phyloP scores from a whole-genome alignment of 2,113 vertebrate species.

The Malurus cyaneus region DNA sequence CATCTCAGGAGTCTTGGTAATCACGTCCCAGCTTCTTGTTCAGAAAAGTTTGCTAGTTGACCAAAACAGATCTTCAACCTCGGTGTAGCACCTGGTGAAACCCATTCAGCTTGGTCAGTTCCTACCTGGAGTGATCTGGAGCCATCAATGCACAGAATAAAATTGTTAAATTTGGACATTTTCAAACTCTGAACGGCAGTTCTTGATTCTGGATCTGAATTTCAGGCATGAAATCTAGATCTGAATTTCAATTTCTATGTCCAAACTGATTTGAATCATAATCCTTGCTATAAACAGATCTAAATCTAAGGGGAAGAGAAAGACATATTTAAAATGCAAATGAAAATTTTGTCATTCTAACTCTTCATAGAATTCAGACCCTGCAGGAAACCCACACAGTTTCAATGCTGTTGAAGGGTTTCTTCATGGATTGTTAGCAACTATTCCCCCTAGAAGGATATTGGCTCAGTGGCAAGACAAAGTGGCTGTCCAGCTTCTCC shows the following conservation, averaged over 20 bases:
- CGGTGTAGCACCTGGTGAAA: not conserved
- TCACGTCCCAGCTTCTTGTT: not conserved
- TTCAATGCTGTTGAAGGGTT: not conserved
- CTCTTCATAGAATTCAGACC: not conserved
- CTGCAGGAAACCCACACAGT: not conserved
- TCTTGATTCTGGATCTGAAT: not conserved
- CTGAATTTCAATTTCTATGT: not conserved
- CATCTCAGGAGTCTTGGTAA: not conserved
- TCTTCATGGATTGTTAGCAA: not conserved
- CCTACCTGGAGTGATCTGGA: not conserved
- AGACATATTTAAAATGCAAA: not conserved
- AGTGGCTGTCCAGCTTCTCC: not conserved
- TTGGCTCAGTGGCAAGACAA: not conserved
- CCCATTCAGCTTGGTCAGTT: not conserved
- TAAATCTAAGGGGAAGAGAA: not conserved
- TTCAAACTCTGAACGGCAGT: not conserved
- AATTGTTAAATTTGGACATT: rapidly evolving
- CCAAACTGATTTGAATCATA: not conserved
- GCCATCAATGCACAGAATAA: not conserved
- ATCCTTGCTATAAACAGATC: not conserved
- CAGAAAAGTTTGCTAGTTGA: not conserved
- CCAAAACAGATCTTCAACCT: not conserved
- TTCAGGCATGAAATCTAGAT: not conserved
- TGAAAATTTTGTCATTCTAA: not conserved
- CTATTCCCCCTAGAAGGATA: not conserved